Evolutionary conservation across 2,113 vertebrate genomes (phyloP).

Genomic region (Oxygymnocypris stewartii): DNA sequence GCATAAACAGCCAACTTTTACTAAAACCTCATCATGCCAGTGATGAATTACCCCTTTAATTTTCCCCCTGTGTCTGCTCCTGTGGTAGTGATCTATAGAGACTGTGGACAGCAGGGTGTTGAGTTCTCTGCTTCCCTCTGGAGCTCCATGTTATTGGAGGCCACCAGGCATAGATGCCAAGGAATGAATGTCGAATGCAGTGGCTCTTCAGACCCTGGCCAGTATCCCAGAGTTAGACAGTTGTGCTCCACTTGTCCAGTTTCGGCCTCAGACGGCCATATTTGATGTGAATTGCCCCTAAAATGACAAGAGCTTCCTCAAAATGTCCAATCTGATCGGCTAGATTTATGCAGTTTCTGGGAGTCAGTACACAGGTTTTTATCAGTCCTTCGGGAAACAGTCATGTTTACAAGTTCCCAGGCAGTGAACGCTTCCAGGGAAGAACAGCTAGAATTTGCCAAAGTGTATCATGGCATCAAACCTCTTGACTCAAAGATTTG

Average conservation of each 20-base stretch:
- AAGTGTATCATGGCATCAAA: background rate
- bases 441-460: slow-evolving; percentile 11
- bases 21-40: background rate
- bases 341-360: background rate
- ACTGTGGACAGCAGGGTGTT: background rate
- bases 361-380: background rate
- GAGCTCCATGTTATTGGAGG: background rate
- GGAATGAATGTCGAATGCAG: background rate
- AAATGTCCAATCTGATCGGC: background rate
- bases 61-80: background rate
- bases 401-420: slow-evolving; percentile 18
- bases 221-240: background rate
- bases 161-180: background rate
- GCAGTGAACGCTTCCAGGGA: slow-evolving; percentile 12
- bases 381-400: background rate
- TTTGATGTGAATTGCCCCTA: background rate
- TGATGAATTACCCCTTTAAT: background rate
- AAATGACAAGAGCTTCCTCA: background rate
- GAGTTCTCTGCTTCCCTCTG: background rate
- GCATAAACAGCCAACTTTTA: background rate
- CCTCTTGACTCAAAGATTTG: slow-evolving; percentile 24
- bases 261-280: background rate
- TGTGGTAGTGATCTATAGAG: background rate
- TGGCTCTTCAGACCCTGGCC: slow-evolving; percentile 9
- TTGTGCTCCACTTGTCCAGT: background rate